Evolutionary conservation across 2,113 vertebrate species (phyloP).

Genomic region (Psilopsiagon aymara): DNA sequence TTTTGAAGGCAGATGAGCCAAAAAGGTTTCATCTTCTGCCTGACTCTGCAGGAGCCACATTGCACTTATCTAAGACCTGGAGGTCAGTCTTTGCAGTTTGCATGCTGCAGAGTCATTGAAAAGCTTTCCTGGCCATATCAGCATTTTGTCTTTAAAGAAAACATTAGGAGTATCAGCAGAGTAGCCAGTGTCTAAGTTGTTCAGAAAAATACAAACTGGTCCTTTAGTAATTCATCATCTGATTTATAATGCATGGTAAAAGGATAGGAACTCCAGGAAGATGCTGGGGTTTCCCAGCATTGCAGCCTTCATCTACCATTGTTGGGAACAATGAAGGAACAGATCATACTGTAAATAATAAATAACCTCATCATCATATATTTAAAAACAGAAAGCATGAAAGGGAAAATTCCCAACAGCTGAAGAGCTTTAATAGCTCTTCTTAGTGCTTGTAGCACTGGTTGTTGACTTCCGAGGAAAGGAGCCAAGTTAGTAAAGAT

Average conservation of each 20-base stretch:
- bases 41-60: background rate
- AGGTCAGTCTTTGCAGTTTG: background rate
- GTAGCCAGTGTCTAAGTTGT: background rate
- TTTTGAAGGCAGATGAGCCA: slow-evolving; percentile 5
- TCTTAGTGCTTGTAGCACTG: background rate
- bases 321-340: slow-evolving; percentile 9
- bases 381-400: slow-evolving; percentile 10
- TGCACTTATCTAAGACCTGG: background rate
- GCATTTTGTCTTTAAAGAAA: slow-evolving; percentile 27
- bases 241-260: slow-evolving; percentile 72
- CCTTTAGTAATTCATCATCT: slow-evolving; percentile 69
- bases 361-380: slow-evolving; percentile 10
- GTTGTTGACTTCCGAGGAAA: background rate
- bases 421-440: background rate
- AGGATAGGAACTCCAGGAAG: slow-evolving; percentile 62
- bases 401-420: background rate
- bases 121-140: slow-evolving; percentile 13
- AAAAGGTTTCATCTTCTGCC: background rate
- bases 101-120: background rate
- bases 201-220: slow-evolving; percentile 41
- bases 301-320: background rate
- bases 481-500: background rate
- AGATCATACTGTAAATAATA: slow-evolving; percentile 54
- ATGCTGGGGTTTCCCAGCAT: slow-evolving; percentile 56
- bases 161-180: slow-evolving; percentile 1